Conservation (phyloP, 2,113 vertebrate species). For the Siniperca knerii region DNA sequence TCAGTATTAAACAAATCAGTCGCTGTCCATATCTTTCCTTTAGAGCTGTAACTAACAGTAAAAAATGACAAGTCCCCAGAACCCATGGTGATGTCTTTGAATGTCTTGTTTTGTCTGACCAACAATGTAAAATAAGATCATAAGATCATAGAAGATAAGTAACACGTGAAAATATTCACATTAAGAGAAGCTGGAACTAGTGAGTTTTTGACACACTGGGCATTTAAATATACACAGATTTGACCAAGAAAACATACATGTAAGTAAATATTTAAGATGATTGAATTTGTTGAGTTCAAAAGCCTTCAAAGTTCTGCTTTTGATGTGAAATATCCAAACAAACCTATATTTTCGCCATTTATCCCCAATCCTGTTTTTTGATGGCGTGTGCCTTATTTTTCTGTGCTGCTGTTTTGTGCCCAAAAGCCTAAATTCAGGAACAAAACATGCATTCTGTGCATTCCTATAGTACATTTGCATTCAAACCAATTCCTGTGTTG, state of each 20-base stretch:
- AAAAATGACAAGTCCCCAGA: too few species aligned
- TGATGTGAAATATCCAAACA: conserved; percentile 1
- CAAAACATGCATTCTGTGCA: conserved; percentile 23
- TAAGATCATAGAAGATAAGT: background rate
- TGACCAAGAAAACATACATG: too few species aligned
- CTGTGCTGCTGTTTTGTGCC: background rate
- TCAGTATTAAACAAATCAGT: background rate
- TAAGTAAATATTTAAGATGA: background rate
- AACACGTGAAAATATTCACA: background rate
- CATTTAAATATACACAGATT: too few species aligned
- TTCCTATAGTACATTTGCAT: conserved; percentile 54
- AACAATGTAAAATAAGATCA: background rate
- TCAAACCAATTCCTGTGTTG: conserved; percentile 36
- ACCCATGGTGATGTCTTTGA: background rate
- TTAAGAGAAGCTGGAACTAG: background rate
- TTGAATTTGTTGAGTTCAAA: background rate
- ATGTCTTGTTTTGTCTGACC: background rate
- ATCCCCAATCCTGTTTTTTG: background rate
- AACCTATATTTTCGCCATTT: background rate
- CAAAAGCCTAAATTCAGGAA: conserved; percentile 23
- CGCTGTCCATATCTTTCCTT: background rate
- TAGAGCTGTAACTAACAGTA: background rate
- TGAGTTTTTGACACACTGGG: background rate
- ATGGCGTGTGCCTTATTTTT: background rate
- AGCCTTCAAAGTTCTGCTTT: background rate